Conservation (phyloP, 2,888 invertebrate species). For the Drosophila fulvimacula region DNA sequence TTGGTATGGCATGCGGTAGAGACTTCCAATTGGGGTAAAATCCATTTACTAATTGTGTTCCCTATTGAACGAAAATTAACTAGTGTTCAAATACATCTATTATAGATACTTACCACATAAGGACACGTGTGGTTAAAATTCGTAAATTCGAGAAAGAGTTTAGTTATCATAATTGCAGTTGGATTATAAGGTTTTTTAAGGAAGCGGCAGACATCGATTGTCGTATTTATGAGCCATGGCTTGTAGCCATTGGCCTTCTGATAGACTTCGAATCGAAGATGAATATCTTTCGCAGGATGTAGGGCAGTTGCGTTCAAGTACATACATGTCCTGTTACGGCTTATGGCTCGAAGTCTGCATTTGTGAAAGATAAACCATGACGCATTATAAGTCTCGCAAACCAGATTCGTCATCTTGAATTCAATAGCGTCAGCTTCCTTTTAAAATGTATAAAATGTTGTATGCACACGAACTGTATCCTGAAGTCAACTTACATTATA, state of each 20-base stretch:
- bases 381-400: constrained; percentile 42
- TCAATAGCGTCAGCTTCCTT: constrained; percentile 23
- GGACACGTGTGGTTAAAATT: constrained; percentile 10
- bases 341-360: constrained; percentile 50
- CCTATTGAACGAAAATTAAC: not conserved
- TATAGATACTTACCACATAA: not conserved
- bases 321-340: constrained; percentile 26
- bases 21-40: not conserved
- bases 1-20: constrained; percentile 14
- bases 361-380: constrained; percentile 41
- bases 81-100: too few relatives aligned
- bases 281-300: constrained; percentile 26
- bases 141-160: not conserved
- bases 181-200: not conserved
- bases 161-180: not conserved
- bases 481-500: constrained; percentile 13
- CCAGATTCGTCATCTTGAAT: constrained; percentile 44
- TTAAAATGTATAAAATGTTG: too few relatives aligned
- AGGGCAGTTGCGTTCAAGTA: constrained; percentile 35
- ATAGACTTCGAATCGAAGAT: constrained; percentile 3
- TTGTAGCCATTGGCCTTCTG: constrained; percentile 50
- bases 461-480: too few relatives aligned
- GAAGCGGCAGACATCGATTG: constrained; percentile 23
- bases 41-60: not conserved
- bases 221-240: constrained; percentile 30